A percentile compares a stretch with the other conserved stretches of the same genome.
Conservation (phyloP, 2,797 vertebrate species). For the Megalops cyprinoides region DNA sequence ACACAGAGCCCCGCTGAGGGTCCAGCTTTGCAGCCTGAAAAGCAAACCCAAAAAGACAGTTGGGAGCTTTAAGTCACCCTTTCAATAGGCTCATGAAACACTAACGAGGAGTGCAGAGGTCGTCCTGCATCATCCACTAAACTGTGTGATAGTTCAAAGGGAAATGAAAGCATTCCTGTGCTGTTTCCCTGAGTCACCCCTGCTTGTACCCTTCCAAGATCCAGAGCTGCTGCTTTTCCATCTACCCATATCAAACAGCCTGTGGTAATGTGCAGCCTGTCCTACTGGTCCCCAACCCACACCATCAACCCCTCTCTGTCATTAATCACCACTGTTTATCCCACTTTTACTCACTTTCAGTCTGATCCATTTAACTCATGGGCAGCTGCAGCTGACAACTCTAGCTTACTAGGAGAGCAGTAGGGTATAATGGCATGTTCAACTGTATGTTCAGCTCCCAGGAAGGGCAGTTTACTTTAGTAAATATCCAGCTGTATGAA, state of each 20-base stretch:
- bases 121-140: background rate
- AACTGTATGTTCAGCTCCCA: too few species aligned
- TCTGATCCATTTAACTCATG: background rate
- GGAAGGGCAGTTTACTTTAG: too few species aligned
- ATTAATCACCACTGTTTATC: background rate
- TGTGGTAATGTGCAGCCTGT: background rate
- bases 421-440: too few species aligned
- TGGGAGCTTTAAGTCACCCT: background rate
- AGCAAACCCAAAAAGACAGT: slow-evolving; percentile 35
- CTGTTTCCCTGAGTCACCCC: background rate
- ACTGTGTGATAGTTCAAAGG: background rate
- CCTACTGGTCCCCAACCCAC: background rate
- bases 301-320: background rate
- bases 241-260: background rate
- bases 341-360: background rate
- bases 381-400: too few species aligned
- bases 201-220: background rate
- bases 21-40: slow-evolving; percentile 91
- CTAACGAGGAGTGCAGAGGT: background rate
- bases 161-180: background rate
- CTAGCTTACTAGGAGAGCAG: too few species aligned
- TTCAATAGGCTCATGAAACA: background rate
- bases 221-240: background rate
- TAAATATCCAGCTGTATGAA: too few species aligned
- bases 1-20: slow-evolving; percentile 79